Evolutionary conservation across 92 coral and sea anemone species (phyloP), one percentile per base, ranked within the genome.

Genomic region (Actinernus sp.): DNA sequence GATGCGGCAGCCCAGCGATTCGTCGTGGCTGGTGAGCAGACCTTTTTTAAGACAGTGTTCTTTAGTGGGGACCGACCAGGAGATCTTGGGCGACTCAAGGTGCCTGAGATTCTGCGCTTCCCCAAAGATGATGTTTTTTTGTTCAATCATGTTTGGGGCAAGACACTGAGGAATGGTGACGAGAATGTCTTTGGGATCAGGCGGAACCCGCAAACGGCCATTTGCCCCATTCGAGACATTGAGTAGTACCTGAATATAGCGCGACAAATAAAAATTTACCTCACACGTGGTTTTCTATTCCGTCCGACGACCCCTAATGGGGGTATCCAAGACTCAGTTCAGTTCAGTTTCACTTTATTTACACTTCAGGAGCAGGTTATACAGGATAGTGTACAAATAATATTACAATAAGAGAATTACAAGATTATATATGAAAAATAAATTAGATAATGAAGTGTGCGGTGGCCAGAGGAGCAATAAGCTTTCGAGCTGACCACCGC

Each of bases 1-100:
- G 36, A 44, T 5, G 30, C 17, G 5, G 19, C 10, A 9, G 11
- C 56, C n/a, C 80, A 77, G 3, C 11, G 25, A 26, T 70, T 77
- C 40, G 16, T 77, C 12, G 19, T 36, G 31, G 88, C 88, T 16
- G 22, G 83, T 9, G 83, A 81, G 26, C 82, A 75, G 16, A 73
- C 71, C 24, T 82, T 39, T 29, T 66, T 65, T 19, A 75, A 68
- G 49, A 31, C 65, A 8, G 23, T 69, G 2, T 71, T 78, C 33
- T 78, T 12, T 33, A 38, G 68, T 22, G 82, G 91, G 5, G 86
- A 85, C 57, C 49, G 91, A 13, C 84, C 54, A 0, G 66, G 89
- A 1, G 82, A 78, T 36, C 58, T 72, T 3, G 75, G 71, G 11
- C 81, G 33, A n/a, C 50, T 63, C 2, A 70, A 64, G 32, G 65